Evolutionary conservation across 1,140 invertebrate species (phyloP).

Genomic region (Zaprionus africanus): DNA sequence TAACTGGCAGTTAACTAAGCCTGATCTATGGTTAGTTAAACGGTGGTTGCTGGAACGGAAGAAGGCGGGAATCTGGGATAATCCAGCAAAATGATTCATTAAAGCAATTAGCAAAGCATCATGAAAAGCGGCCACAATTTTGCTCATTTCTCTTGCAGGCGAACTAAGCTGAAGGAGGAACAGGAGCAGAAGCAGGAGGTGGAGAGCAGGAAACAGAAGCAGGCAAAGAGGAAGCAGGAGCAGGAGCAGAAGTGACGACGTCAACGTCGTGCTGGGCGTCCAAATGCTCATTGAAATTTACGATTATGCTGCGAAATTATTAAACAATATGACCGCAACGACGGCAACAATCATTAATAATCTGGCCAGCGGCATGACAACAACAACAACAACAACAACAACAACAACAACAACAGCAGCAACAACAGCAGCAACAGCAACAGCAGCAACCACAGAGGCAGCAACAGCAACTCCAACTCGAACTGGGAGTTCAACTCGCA

Average conservation of each 20-base stretch:
- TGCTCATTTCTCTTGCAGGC: slow-evolving; percentile 56
- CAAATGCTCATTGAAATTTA: slow-evolving; percentile 75
- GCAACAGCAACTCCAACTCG: not conserved
- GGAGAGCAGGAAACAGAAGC: not conserved
- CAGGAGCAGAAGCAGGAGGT: not conserved
- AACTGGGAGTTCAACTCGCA: not conserved
- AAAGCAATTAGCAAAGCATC: slow-evolving; percentile 60
- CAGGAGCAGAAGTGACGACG: not conserved
- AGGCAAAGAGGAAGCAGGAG: not conserved
- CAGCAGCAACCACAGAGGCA: not conserved
- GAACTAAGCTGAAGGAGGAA: not conserved
- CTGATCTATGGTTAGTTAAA: slow-evolving; percentile 15
- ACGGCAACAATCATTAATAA: slow-evolving; percentile 55
- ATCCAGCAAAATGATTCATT: slow-evolving; percentile 61
- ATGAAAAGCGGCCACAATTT: slow-evolving; percentile 33
- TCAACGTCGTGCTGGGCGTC: slow-evolving; percentile 2
- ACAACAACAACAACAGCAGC: not conserved
- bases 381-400: not conserved
- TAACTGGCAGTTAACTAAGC: slow-evolving; percentile 3
- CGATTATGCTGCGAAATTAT: slow-evolving; percentile 80
- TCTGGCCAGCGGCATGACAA: slow-evolving; percentile 10
- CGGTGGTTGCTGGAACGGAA: not conserved
- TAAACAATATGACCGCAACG: slow-evolving; percentile 76
- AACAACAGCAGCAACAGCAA: not conserved
- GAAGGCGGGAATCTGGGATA: not conserved